Evolutionary conservation across 2,797 vertebrate genomes (phyloP), one percentile per base, ranked within the genome.

Genomic region (Chaunax sp.): DNA sequence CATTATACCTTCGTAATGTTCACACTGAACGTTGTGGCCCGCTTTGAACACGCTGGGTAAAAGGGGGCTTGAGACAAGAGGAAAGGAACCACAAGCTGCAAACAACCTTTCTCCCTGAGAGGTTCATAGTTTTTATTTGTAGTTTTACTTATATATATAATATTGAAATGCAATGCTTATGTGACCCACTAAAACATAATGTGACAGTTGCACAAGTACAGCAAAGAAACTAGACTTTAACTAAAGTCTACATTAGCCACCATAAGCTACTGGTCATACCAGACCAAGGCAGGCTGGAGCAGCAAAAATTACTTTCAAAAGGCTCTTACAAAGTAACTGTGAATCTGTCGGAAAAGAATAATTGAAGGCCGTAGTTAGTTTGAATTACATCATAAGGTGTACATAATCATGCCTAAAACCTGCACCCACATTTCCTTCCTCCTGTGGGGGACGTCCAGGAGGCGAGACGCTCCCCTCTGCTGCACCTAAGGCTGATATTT

Each of bases 361-460:
- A 30, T 30, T 30, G 5, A 30, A 30, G 28, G 28, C 28, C 9
- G 9, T 30, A 30, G 28, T 6, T 9, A 30, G 3, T 37, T 37
- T 37, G 13, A 37, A 37, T 9, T 30, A 22, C 40, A 20, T 16
- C 9, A 46, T 25, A 22, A 20, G 35, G 33, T 47, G 23, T 40
- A 10, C 3, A 12, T 37, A 37, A 37, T 37, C 4, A 37, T 37
- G 5, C 13, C 56, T 75, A 68, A 74, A 81, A 70, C 37, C 58
- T 54, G 28, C 26, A 70, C 18, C 62, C 19, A 20, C 56, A 25
- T 59, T 53, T 77, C 64, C 72, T 41, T 71, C 37, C 75, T 82
- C 73, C 81, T 78, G 68, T 44, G 23, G 64, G 45, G 37, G 46
- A 30, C 5, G 1, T 61, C 56, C 50, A 44, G 9, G 49, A 59